Conservation (phyloP, 2,797 vertebrate genomes). For the Psittacula derbiana region DNA sequence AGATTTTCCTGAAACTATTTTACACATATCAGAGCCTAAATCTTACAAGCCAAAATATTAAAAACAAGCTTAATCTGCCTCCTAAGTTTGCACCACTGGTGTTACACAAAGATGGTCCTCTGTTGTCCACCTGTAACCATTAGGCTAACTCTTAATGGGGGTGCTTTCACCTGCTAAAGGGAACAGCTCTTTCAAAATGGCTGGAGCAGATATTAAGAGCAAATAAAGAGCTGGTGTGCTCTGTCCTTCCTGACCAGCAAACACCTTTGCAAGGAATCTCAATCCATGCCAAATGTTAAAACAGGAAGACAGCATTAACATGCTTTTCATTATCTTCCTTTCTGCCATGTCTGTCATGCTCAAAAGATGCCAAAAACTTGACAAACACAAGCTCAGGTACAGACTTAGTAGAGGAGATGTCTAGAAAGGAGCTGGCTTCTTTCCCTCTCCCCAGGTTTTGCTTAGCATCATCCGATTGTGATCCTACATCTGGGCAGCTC, state of each 20-base stretch:
- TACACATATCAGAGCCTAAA: background rate
- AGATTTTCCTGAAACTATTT: background rate
- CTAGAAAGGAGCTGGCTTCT: background rate
- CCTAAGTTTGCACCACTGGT: background rate
- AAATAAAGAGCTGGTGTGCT: background rate
- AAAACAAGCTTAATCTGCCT: background rate
- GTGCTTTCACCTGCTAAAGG: background rate
- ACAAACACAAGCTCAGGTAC: rapidly evolving
- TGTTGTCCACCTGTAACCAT: background rate
- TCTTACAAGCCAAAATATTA: background rate
- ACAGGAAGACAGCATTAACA: background rate
- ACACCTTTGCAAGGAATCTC: background rate
- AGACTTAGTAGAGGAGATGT: background rate
- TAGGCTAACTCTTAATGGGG: background rate
- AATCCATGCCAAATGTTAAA: background rate
- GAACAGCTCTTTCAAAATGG: background rate
- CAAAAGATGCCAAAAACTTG: background rate
- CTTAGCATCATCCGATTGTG: background rate
- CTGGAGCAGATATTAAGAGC: background rate
- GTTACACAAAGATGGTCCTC: background rate
- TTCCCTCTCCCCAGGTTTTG: background rate
- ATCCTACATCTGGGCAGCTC: background rate
- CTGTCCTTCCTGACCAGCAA: background rate
- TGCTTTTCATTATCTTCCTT: background rate
- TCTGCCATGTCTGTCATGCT: background rate